Base-by-base conservation (phyloP, 2,113 vertebrate genomes). In the Gobius niger region DNA sequence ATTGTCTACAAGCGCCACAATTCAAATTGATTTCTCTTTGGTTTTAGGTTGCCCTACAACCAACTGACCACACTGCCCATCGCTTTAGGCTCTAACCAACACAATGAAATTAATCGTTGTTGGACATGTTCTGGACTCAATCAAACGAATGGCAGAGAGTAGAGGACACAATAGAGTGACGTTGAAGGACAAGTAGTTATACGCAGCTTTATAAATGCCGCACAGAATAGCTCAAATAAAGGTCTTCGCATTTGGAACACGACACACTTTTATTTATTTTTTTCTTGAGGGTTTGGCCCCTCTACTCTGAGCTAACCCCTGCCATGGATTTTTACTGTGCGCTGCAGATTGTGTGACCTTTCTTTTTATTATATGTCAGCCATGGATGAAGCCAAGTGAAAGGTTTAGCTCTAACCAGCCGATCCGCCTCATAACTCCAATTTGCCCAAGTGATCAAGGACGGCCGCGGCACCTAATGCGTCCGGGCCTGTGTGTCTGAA, bases 31-130 rank as follows among this genome's bases (percentile, higher is more conserved):
- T 83, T 76, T 71, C 66, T 41, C 18, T 7, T 41, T 51, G 75
- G 75, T 86, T 61, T 72, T 82, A 68, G 81, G 79, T 81, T 76
- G 81, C 78, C 80, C 74, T 78, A 82, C 62, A 68, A 76, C 70
- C 76, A 67, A 63, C 61, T 72, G 68, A 65, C 80, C 82, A 75
- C 52, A 24, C 56, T 6, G 52, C 47, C 67, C 7, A 12, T 76
- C 47, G 24, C 76, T 67, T 60, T 60, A 8, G 44, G 64, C 46
- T 75, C 69, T 24, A 85, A 86, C 81, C 85, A 78, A 61, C 80
- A 67, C 57, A 80, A 86, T 71, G 68, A 70, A 80, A 63, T 47
- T 1, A 63, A 63, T 78, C 44, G 51, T 41, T 41, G 53, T 40
- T 47, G 61, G 54, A 67, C 54, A 51, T 0, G 63, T 44, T 50